Evolutionary conservation across 2,797 vertebrate genomes (phyloP).

Genomic region (Channa striata): DNA sequence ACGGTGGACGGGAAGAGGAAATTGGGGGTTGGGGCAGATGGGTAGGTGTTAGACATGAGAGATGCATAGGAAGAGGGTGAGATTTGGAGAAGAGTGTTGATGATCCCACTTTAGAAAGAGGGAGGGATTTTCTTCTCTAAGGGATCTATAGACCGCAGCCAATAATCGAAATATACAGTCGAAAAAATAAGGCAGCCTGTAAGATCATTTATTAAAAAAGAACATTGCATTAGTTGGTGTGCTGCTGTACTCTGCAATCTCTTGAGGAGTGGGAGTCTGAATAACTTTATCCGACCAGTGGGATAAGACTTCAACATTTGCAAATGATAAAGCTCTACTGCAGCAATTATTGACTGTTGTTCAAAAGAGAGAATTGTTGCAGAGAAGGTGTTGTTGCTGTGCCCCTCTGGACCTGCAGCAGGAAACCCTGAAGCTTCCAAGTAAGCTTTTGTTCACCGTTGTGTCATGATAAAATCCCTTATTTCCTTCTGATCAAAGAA

Average conservation of each 20-base stretch:
- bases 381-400: conserved; percentile 17
- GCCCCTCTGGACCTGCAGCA: conserved; percentile 29
- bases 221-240: conserved; percentile 62
- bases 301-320: conserved; percentile 54
- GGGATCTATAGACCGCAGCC: conserved; percentile 41
- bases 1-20: conserved; percentile 47
- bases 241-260: conserved; percentile 37
- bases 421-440: conserved; percentile 16
- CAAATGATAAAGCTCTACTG: conserved; percentile 53
- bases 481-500: conserved; percentile 11
- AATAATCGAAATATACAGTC: no score
- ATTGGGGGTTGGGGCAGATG: conserved; percentile 44
- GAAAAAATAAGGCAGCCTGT: conserved; percentile 59
- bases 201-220: conserved; percentile 68
- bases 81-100: conserved; percentile 45
- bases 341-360: conserved; percentile 36
- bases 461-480: neutral
- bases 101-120: conserved; percentile 57
- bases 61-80: conserved; percentile 36
- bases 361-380: conserved; percentile 13
- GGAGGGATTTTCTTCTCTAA: conserved; percentile 39
- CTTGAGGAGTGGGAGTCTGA: conserved; percentile 44
- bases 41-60: conserved; percentile 35
- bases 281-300: conserved; percentile 54
- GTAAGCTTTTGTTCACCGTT: conserved; percentile 17